These are phyloP conservation scores for Vanacampus margaritifer DNA, from an alignment of 2,113 vertebrate genomes.

Conservation along the genomic window DNA sequence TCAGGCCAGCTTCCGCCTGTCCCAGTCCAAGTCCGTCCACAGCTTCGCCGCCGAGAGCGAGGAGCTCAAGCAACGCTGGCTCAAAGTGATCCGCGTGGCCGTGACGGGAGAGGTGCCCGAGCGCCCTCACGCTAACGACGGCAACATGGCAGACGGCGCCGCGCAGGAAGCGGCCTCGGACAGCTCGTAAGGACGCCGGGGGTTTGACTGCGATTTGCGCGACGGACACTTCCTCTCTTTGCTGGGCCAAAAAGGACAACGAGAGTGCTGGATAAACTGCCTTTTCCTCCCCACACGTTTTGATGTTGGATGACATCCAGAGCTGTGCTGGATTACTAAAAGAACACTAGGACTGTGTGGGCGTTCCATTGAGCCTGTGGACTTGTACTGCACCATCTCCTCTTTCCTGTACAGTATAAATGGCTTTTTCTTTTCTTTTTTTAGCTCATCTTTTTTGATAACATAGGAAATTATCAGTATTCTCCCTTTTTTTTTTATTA, in stretches of 20 bases:
- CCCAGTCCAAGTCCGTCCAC: constrained; percentile 92
- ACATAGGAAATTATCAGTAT: neutral
- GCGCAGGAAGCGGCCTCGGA: constrained; percentile 53
- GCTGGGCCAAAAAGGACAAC: constrained; percentile 5
- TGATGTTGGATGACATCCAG: constrained; percentile 16
- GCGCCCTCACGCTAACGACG: constrained; percentile 37
- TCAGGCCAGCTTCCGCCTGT: constrained; percentile 85
- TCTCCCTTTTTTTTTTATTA: neutral
- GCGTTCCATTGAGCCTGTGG: constrained; percentile 24
- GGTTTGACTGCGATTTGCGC: neutral
- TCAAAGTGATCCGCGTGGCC: constrained; percentile 85
- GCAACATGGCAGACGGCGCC: constrained; percentile 33
- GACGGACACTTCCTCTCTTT: neutral
- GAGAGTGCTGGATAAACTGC: constrained; percentile 54
- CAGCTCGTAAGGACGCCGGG: constrained; percentile 41
- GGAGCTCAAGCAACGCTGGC: constrained; percentile 93
- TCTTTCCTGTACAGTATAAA: constrained; percentile 38
- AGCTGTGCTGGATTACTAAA: constrained; percentile 50
- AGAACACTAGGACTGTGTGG: constrained; percentile 5
- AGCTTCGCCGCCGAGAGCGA: constrained; percentile 89
- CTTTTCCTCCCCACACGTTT: constrained; percentile 18
- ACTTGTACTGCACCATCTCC: constrained; percentile 8
- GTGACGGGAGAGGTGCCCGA: constrained; percentile 83
- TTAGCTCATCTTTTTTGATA: constrained; percentile 13
- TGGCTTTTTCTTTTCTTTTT: constrained; percentile 31